Conservation (phyloP, 2,113 vertebrate genomes). For the Aix galericulata region DNA sequence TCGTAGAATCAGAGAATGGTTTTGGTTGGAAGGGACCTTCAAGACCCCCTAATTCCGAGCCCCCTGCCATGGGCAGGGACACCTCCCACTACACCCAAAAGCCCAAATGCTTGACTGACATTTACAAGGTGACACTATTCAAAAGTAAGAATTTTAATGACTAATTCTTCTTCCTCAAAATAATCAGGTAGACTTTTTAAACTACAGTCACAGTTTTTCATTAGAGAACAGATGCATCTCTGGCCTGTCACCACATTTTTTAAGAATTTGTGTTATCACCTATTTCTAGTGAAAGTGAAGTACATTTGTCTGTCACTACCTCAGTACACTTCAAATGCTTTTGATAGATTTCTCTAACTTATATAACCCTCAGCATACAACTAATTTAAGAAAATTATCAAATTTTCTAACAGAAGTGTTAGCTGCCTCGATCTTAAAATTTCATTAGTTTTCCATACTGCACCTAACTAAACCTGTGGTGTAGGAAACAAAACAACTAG, state of each 20-base stretch:
- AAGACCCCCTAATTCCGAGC: too few species aligned
- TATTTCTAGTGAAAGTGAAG: not conserved
- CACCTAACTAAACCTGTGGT: not conserved
- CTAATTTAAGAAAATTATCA: not conserved
- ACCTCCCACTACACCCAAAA: too few species aligned
- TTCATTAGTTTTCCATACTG: not conserved
- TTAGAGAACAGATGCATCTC: not conserved
- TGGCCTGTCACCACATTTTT: not conserved
- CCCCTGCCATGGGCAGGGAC: too few species aligned
- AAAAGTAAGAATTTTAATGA: not conserved
- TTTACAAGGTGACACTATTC: not conserved
- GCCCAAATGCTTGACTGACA: too few species aligned
- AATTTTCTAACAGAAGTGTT: not conserved
- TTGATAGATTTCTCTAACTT: not conserved
- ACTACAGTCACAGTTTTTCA: not conserved
- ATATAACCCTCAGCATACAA: not conserved
- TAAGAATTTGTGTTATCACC: not conserved
- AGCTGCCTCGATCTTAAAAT: not conserved
- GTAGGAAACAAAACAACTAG: not conserved
- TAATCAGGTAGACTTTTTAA: not conserved
- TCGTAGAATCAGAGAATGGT: too few species aligned
- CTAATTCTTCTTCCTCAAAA: not conserved
- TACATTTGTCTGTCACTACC: not conserved
- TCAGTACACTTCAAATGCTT: not conserved
- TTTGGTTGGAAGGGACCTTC: too few species aligned